Percentiles rank a stretch among this genome's conserved stretches.
phyloP scores from a whole-genome alignment of 1,140 invertebrate species.

The Anoplophora glabripennis region DNA sequence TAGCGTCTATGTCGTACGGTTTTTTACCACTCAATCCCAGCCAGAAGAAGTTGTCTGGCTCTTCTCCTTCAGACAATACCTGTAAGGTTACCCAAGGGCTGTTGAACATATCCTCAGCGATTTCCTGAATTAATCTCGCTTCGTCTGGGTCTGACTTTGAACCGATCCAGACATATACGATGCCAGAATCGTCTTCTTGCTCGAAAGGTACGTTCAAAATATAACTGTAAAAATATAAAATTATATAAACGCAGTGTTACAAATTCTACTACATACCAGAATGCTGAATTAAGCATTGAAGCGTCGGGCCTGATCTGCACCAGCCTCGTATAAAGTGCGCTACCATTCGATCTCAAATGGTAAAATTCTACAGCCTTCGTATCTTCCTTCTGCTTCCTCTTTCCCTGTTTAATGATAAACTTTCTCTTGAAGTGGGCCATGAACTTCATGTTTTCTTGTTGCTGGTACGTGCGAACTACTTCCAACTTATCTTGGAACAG shows the following conservation, averaged over 20 bases:
- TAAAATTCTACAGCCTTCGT: constrained; percentile 84
- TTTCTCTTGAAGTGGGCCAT: constrained; percentile 96
- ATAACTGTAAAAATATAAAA: constrained; percentile 67
- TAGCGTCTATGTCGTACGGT: constrained; percentile 86
- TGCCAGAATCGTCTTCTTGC: constrained; percentile 83
- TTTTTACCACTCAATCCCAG: constrained; percentile 90
- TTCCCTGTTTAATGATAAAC: constrained; percentile 92
- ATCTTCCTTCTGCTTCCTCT: constrained; percentile 62
- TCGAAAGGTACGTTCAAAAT: constrained; percentile 96
- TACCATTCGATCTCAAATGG: constrained; percentile 94
- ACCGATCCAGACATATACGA: constrained; percentile 98
- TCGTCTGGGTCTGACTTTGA: constrained; percentile 85
- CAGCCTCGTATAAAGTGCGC: constrained; percentile 87
- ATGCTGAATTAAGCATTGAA: constrained; percentile 74
- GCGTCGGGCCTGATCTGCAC: constrained; percentile 87
- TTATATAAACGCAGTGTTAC: neutral
- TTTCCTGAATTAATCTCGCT: constrained; percentile 84
- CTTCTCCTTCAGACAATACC: constrained; percentile 93
- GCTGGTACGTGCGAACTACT: constrained; percentile 93
- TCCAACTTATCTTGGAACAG: constrained; percentile 92
- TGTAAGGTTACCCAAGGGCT: constrained; percentile 82
- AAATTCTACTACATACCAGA: constrained; percentile 62
- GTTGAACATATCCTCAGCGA: constrained; percentile 92
- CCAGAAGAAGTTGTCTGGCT: constrained; percentile 99
- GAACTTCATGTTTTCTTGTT: constrained; percentile 99